These are phyloP conservation scores for Zelleria hepariella DNA, from an alignment of 2,888 invertebrate genomes.

Conservation along the genomic window DNA sequence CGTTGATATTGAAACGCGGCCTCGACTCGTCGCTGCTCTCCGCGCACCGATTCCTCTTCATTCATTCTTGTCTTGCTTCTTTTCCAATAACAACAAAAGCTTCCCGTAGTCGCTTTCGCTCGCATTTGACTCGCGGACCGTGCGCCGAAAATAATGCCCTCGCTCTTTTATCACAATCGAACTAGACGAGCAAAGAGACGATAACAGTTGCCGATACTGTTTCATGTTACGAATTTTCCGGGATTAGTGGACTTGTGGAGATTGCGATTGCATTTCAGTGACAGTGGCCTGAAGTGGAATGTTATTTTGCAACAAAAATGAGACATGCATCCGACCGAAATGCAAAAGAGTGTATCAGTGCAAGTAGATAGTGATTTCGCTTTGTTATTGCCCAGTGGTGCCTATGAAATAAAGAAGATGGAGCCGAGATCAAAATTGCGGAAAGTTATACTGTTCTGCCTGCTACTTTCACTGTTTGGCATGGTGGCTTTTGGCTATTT, in stretches of 20 bases:
- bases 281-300: conserved; percentile 4
- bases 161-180: conserved; percentile 29
- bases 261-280: neutral
- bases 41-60: neutral
- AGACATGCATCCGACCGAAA: conserved; percentile 71
- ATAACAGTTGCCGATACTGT: conserved; percentile 32
- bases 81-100: conserved; percentile 2
- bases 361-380: conserved; percentile 89
- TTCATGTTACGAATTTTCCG: conserved; percentile 22
- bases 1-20: neutral
- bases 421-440: conserved; percentile 86
- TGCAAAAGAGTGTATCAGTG: conserved; percentile 85
- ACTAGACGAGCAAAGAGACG: conserved; percentile 25
- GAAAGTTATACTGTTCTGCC: conserved; percentile 85
- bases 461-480: conserved; percentile 85
- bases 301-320: conserved; percentile 41
- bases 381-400: conserved; percentile 81
- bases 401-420: conserved; percentile 88
- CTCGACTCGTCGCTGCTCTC: neutral
- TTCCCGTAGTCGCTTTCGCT: neutral
- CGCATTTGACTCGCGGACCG: neutral
- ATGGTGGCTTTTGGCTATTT: conserved; percentile 92
- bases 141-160: conserved; percentile 36
- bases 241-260: neutral
- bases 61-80: neutral